Base-by-base conservation (phyloP, 2,797 vertebrate genomes). In the Chromobotia macracanthus region DNA sequence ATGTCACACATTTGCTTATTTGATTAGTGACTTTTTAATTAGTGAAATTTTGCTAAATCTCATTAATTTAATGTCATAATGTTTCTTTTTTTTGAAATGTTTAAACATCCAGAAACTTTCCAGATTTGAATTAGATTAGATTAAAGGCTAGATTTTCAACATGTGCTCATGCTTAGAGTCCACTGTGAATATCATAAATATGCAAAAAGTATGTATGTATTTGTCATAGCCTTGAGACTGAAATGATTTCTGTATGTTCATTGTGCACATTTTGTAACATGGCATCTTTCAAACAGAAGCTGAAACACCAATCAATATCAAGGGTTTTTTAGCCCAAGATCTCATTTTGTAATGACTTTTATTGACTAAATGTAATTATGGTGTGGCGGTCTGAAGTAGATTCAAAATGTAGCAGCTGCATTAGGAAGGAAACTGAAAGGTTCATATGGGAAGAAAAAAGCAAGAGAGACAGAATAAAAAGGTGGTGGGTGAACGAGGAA, bases 381-480 rank as follows among this genome's bases (percentile, higher is more conserved):
- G 56, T 60, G 44, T 66, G 69, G 67, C 66, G 80, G 51, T 60
- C 76, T 79, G 81, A 79, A 79, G 75, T 82, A 46, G 70, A 18
- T 90, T 87, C 83, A 74, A 86, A 89, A 80, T 83, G 83, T 75
- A 1, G 80, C 83, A 84, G 84, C 64, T 83, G 88, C 90, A 89
- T 92, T 80, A 84, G 82, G 83, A 82, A 89, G 87, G 25, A 77
- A 74, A 44, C 66, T 50, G 78, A 56, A 92, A 73, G 89, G 84
- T 75, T 69, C 28, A 28, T 61, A 28, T 0, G 28, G 16, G 46
- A 68, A 63, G 21, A 5, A 28, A 19, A 31, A 25, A 51, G 50
- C 89, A 88, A 87, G 19, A 89, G 75, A 31, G 31, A 31, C 31
- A 31, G 31, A 31, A 31, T 31, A 31, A 31, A 31, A 19, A 13